phyloP scores from a whole-genome alignment of 1,140 invertebrate species.

The Microplitis mediator region DNA sequence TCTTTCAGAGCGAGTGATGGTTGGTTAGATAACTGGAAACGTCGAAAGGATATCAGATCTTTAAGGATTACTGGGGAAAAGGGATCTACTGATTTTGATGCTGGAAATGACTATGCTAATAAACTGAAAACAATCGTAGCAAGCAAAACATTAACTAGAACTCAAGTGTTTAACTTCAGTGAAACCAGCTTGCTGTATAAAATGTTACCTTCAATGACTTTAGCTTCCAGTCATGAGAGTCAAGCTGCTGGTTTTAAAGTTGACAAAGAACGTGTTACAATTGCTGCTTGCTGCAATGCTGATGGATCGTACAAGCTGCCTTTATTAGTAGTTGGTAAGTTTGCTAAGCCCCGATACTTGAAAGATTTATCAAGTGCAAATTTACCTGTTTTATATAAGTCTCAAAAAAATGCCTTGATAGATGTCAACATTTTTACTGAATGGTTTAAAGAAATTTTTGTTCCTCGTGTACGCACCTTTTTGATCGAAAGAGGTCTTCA shows the following conservation, averaged over 20 bases:
- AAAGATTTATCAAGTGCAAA: not conserved
- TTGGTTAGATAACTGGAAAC: not conserved
- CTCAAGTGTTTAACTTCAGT: constrained; percentile 50
- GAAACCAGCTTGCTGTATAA: constrained; percentile 52
- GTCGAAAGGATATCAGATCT: not conserved
- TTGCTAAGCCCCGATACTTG: not conserved
- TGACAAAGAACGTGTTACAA: constrained; percentile 47
- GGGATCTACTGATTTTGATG: not conserved
- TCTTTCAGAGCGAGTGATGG: not conserved
- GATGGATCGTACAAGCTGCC: constrained; percentile 34
- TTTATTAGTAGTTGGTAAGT: constrained; percentile 39
- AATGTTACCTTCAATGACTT: constrained; percentile 44
- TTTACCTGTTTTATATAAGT: not conserved
- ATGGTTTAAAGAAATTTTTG: not conserved
- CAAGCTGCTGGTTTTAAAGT: constrained; percentile 47
- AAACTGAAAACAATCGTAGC: not conserved
- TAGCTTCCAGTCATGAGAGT: constrained; percentile 1
- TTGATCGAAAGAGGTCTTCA: constrained; percentile 28
- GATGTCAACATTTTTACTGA: not conserved
- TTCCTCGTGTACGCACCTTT: constrained; percentile 6
- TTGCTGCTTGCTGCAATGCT: constrained; percentile 32
- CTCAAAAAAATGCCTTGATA: not conserved
- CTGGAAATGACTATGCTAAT: not conserved
- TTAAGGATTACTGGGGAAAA: not conserved
- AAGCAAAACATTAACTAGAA: not conserved